These are phyloP conservation scores for Holothuria leucospilota DNA, from an alignment of 53 echinoderm and acorn worm genomes.

Conservation along the genomic window DNA sequence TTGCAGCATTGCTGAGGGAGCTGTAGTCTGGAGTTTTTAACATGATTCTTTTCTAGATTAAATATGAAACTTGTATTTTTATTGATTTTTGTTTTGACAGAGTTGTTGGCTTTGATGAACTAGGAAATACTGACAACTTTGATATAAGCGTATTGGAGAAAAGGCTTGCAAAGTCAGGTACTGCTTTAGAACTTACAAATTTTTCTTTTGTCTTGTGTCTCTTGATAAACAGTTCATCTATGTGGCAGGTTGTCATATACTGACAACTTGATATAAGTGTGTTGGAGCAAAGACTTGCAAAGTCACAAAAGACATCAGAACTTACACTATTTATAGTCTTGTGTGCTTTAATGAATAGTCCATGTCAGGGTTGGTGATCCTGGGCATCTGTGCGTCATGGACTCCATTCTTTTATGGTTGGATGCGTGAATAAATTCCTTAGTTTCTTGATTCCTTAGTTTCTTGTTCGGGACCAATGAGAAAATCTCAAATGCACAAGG, in stretches of 20 bases:
- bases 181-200: background rate
- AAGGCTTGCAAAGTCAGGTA: conserved; percentile 94
- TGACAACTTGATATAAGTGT: conserved; percentile 73
- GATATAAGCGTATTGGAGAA: conserved; percentile 78
- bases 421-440: too few relatives aligned
- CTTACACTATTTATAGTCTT: background rate
- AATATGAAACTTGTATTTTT: background rate
- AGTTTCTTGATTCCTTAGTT: too few relatives aligned
- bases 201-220: background rate
- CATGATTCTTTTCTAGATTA: too few relatives aligned
- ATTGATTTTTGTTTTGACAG: conserved; percentile 43
- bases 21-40: too few relatives aligned
- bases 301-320: conserved; percentile 67
- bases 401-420: too few relatives aligned
- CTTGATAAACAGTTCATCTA: background rate
- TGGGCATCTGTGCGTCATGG: too few relatives aligned
- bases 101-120: conserved; percentile 92
- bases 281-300: conserved; percentile 85
- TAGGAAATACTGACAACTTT: conserved; percentile 87
- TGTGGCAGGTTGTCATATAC: conserved; percentile 16
- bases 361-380: too few relatives aligned
- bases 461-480: too few relatives aligned
- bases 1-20: too few relatives aligned
- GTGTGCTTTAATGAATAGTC: background rate
- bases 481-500: too few relatives aligned